Evolutionary conservation across 2,797 vertebrate genomes (phyloP).

Genomic region (Urocyon cinereoargenteus): DNA sequence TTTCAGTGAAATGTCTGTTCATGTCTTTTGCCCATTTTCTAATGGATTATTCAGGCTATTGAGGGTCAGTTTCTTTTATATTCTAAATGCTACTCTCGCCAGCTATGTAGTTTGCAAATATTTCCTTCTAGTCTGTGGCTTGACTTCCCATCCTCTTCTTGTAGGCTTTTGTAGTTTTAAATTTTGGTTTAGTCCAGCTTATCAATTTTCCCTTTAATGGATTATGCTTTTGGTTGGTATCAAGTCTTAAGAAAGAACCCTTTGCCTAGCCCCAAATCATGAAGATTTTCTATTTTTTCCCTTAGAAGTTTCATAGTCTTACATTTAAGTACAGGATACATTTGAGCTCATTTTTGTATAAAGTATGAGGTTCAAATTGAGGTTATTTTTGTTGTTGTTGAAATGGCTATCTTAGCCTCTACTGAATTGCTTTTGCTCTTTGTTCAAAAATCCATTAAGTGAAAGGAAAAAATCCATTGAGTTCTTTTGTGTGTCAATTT

Average conservation of each 20-base stretch:
- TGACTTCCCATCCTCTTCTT: background rate
- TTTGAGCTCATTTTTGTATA: background rate
- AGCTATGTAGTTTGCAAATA: background rate
- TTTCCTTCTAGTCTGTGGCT: background rate
- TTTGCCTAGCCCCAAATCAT: background rate
- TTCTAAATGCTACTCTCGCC: background rate
- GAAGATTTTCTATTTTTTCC: background rate
- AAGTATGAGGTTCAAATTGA: background rate
- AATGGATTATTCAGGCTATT: background rate
- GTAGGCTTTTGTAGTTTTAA: background rate
- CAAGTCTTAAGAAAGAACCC: background rate
- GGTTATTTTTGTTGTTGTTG: background rate
- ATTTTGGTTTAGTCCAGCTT: background rate
- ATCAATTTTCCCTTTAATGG: background rate
- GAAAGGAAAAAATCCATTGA: background rate
- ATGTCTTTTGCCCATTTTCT: conserved; percentile 11
- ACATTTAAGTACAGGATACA: background rate
- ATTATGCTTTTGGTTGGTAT: background rate
- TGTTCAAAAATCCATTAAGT: background rate
- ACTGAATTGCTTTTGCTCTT: background rate
- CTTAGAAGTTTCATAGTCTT: background rate
- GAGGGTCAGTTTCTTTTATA: background rate
- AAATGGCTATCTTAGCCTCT: background rate
- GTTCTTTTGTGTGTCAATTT: background rate
- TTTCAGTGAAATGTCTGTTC: background rate